phyloP scores from a whole-genome alignment of 2,113 vertebrate genomes.

The Boleophthalmus pectinirostris region DNA sequence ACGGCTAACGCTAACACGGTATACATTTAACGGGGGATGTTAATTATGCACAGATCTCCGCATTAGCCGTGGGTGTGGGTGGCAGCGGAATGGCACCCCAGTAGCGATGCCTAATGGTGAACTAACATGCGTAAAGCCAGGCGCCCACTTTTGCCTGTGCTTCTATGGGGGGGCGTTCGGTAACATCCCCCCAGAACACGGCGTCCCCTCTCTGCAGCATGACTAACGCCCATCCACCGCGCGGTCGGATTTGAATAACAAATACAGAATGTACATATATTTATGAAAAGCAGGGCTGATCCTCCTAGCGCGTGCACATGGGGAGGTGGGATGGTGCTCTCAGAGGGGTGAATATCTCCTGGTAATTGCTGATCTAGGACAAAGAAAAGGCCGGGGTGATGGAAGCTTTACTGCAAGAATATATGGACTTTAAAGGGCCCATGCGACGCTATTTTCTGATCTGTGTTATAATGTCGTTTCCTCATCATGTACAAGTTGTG shows the following conservation, averaged over 20 bases:
- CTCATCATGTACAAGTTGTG: not conserved
- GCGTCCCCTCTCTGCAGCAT: constrained; percentile 59
- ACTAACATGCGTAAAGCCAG: constrained; percentile 60
- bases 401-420: not conserved
- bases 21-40: constrained; percentile 67
- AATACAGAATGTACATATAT: constrained; percentile 66
- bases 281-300: constrained; percentile 59
- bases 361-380: constrained; percentile 42
- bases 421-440: not conserved
- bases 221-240: constrained; percentile 66
- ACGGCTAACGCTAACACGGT: constrained; percentile 48
- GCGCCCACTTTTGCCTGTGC: constrained; percentile 40
- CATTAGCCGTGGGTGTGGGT: constrained; percentile 66
- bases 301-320: constrained; percentile 50
- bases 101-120: constrained; percentile 61
- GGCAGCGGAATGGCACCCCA: constrained; percentile 51
- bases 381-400: constrained; percentile 15
- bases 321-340: constrained; percentile 37
- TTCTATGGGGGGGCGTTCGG: constrained; percentile 26
- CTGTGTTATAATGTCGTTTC: not conserved
- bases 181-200: constrained; percentile 35
- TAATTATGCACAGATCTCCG: constrained; percentile 65
- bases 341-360: constrained; percentile 27
- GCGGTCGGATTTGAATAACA: constrained; percentile 66
- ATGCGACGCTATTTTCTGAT: not conserved